These are phyloP conservation scores for Poeciliopsis gracilis DNA, from an alignment of 2,797 vertebrate species.

Conservation along the genomic window DNA sequence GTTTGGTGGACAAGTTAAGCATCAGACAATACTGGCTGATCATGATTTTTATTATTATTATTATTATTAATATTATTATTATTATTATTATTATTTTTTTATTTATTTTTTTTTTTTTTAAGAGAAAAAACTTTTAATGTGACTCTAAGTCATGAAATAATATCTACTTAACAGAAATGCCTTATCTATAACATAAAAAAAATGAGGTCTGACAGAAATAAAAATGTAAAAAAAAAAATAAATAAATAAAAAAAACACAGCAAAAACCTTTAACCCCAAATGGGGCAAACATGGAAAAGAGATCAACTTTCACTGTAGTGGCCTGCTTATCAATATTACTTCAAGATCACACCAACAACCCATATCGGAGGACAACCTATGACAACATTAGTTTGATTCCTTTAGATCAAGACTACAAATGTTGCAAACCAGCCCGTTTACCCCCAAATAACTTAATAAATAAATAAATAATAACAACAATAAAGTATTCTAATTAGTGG, in stretches of 20 bases:
- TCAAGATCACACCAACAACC: not conserved
- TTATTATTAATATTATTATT: not conserved
- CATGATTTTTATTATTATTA: not conserved
- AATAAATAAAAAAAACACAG: not conserved
- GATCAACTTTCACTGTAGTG: not conserved
- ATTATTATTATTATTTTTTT: too few species aligned
- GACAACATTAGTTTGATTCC: not conserved
- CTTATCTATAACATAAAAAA: not conserved
- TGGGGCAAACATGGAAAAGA: not conserved
- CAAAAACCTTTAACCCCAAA: too few species aligned
- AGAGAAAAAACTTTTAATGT: not conserved
- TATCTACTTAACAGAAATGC: not conserved
- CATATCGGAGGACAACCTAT: not conserved
- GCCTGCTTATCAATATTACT: not conserved
- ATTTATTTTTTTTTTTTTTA: not conserved
- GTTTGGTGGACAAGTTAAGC: not conserved
- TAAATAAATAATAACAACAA: too few species aligned
- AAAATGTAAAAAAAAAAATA: not conserved
- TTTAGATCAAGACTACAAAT: not conserved
- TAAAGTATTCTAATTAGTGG: not conserved
- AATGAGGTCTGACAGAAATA: not conserved
- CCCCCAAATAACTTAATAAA: not conserved
- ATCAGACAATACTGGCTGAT: not conserved
- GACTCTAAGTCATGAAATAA: not conserved
- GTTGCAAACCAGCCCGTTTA: not conserved